phyloP scores from a whole-genome alignment of 1,140 invertebrate genomes.

The Leptinotarsa defecta region DNA sequence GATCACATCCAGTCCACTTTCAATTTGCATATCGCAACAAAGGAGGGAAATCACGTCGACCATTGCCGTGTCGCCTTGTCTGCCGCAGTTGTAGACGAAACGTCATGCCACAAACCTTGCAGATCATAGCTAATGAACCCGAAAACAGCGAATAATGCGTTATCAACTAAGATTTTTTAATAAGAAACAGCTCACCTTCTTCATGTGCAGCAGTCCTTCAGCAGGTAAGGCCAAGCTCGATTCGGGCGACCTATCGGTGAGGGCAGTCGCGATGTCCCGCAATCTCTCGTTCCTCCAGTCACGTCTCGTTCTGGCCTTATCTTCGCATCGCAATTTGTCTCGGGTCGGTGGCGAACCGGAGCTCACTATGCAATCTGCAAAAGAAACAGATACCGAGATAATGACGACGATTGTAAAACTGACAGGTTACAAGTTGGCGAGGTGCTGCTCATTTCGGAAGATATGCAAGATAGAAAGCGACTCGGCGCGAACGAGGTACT shows the following conservation, averaged over 20 bases:
- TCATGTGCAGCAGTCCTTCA: conserved; percentile 81
- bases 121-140: too few relatives aligned
- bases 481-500: neutral
- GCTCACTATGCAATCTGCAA: conserved; percentile 60
- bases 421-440: neutral
- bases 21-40: too few relatives aligned
- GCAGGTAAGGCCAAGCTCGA: conserved; percentile 62
- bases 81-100: too few relatives aligned
- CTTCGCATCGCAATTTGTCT: conserved; percentile 73
- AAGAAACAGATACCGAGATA: conserved; percentile 6
- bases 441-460: neutral
- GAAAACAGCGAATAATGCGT: too few relatives aligned
- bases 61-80: too few relatives aligned
- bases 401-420: neutral
- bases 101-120: too few relatives aligned
- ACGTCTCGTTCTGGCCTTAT: conserved; percentile 65
- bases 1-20: too few relatives aligned
- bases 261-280: conserved; percentile 74
- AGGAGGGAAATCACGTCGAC: too few relatives aligned
- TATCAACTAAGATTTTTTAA: neutral
- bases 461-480: neutral
- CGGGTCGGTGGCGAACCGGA: conserved; percentile 74
- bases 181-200: conserved; percentile 63
- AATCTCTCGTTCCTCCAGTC: conserved; percentile 67
- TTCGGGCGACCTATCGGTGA: conserved; percentile 62